Evolutionary conservation across 2,113 vertebrate species (phyloP).

Genomic region (Tricholaema leucomelas): DNA sequence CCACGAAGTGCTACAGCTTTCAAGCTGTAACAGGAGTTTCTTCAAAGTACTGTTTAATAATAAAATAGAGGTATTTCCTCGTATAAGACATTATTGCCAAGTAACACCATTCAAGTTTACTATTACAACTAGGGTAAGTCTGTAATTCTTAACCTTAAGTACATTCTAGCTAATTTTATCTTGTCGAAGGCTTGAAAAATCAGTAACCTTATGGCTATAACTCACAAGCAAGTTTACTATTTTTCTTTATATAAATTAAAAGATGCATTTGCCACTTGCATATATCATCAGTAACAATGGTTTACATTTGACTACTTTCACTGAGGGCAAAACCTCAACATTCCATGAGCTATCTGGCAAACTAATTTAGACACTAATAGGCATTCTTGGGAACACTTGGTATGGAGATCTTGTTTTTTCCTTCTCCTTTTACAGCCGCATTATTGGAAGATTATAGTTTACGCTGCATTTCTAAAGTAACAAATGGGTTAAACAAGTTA

Average conservation of each 20-base stretch:
- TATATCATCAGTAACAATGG: neutral
- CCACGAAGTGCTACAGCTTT: neutral
- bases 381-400: neutral
- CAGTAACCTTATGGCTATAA: neutral
- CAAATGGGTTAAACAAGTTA: neutral
- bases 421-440: neutral
- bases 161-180: neutral
- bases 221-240: neutral
- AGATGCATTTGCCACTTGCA: neutral
- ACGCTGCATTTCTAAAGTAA: neutral
- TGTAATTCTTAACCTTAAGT: neutral
- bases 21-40: neutral
- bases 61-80: neutral
- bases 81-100: neutral
- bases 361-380: neutral
- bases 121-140: neutral
- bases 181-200: neutral
- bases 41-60: neutral
- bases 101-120: neutral
- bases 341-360: neutral
- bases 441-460: fast-evolving
- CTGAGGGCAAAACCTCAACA: neutral
- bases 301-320: neutral
- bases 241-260: neutral
- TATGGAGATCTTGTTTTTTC: neutral